These are phyloP conservation scores for Rhopilema esculentum DNA, from an alignment of 30 jellyfish, hydroid and myxozoan species.

Conservation along the genomic window DNA sequence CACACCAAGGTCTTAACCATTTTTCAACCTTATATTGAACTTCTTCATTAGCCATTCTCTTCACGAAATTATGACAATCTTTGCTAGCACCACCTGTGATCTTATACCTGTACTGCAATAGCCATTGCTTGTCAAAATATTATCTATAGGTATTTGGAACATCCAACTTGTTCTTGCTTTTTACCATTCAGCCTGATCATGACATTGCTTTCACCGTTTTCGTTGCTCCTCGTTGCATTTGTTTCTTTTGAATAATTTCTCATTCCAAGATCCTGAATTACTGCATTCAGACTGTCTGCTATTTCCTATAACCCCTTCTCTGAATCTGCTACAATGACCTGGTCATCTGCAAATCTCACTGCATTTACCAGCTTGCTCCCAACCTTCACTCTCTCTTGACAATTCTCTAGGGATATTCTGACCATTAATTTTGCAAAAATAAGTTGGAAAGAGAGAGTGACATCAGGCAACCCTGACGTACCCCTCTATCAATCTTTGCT, in stretches of 20 bases:
- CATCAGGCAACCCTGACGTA: constrained; percentile 22
- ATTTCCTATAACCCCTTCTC: background rate
- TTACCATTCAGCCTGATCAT: background rate
- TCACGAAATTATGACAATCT: background rate
- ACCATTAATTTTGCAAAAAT: background rate
- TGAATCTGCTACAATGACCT: constrained; percentile 22
- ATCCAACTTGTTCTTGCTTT: background rate
- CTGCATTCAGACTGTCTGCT: background rate
- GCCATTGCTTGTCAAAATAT: background rate
- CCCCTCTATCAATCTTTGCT: constrained; percentile 18
- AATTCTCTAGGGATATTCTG: too few relatives aligned
- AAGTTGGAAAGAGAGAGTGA: constrained; percentile 16
- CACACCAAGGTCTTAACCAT: constrained; percentile 34
- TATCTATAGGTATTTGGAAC: background rate
- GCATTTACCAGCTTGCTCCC: constrained; percentile 9
- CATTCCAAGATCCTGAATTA: background rate
- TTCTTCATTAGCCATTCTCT: background rate
- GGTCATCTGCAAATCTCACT: constrained; percentile 24
- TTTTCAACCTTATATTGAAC: background rate
- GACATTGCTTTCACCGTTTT: background rate
- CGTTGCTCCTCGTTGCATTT: constrained; percentile 1
- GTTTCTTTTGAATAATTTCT: constrained; percentile 7
- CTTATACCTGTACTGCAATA: constrained; percentile 9
- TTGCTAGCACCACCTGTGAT: constrained; percentile 16
- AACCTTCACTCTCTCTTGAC: constrained; percentile 1